These are phyloP conservation scores for Narcine bancroftii DNA, from an alignment of 2,113 vertebrate species.

Conservation along the genomic window DNA sequence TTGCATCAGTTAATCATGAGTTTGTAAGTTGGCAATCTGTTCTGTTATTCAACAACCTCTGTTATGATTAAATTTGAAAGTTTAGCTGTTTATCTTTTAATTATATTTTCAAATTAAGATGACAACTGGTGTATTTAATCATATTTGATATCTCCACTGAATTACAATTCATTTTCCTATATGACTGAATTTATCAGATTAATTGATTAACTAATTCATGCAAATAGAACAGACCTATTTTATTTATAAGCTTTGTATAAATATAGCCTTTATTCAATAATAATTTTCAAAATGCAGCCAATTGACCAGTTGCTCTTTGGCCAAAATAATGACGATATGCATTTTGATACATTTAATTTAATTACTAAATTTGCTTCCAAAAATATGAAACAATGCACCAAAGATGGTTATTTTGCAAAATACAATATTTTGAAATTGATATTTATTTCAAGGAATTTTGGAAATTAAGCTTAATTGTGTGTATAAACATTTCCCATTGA, in stretches of 20 bases:
- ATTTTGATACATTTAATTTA: neutral
- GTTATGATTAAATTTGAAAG: neutral
- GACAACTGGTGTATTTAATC: neutral
- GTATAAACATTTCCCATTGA: no score
- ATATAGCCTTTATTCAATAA: neutral
- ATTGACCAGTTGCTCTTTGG: neutral
- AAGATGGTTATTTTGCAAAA: neutral
- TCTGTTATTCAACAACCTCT: neutral
- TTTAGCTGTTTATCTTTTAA: neutral
- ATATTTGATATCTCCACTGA: neutral
- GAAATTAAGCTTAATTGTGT: neutral
- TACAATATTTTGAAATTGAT: neutral
- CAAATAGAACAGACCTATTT: neutral
- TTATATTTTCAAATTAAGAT: neutral
- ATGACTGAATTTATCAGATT: neutral
- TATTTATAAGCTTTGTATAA: neutral
- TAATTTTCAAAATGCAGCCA: neutral
- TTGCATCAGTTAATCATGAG: neutral
- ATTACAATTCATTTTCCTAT: neutral
- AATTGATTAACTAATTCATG: neutral
- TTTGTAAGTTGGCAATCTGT: neutral
- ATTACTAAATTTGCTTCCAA: neutral
- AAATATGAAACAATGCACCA: neutral
- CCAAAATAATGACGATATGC: neutral
- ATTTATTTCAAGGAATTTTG: neutral